Evolutionary conservation across 2,113 vertebrate genomes (phyloP).

Genomic region (Xenus cinereus): DNA sequence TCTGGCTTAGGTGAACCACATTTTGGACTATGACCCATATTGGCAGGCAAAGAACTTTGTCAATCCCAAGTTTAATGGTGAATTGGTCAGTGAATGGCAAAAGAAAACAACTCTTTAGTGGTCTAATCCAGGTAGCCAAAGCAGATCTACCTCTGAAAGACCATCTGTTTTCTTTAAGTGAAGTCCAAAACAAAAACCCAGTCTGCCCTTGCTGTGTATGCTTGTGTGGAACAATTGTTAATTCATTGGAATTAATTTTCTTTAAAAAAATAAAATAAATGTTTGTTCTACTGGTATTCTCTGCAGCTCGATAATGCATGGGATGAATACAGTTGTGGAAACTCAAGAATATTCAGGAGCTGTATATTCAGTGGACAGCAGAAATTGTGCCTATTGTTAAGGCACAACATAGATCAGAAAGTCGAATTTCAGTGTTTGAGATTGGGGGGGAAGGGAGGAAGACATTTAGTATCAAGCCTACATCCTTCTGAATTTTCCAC

Average conservation of each 20-base stretch:
- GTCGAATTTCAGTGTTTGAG: neutral
- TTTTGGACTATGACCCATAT: neutral
- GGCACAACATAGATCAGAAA: neutral
- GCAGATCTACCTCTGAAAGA: neutral
- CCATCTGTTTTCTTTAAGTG: neutral
- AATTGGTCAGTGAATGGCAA: neutral
- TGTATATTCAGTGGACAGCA: neutral
- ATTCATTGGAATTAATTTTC: neutral
- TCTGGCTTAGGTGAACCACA: neutral
- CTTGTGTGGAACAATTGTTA: neutral
- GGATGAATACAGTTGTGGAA: neutral
- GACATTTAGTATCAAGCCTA: neutral
- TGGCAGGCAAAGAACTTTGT: neutral
- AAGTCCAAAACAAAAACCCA: neutral
- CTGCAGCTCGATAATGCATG: neutral
- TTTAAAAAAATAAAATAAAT: neutral
- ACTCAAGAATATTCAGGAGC: neutral
- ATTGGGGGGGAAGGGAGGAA: accelerated
- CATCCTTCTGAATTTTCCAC: neutral
- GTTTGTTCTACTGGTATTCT: neutral
- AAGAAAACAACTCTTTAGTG: neutral
- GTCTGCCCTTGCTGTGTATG: neutral
- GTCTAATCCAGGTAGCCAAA: neutral
- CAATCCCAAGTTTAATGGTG: neutral
- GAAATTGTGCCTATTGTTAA: neutral